phyloP scores from a whole-genome alignment of 2,888 invertebrate species.

The Lithophane leautieri region DNA sequence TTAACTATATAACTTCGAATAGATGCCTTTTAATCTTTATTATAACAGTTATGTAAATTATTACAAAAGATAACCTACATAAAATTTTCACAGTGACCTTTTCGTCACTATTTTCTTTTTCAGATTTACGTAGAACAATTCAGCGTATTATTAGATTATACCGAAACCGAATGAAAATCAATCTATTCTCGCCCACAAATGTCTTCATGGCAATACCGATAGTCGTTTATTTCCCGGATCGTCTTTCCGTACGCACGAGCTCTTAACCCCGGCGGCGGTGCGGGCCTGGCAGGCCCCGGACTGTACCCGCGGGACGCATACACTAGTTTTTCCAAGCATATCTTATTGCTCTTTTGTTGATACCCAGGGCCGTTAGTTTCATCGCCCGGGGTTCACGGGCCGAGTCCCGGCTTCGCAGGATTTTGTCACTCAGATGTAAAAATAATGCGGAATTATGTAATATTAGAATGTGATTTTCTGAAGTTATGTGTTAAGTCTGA shows the following conservation, averaged over 20 bases:
- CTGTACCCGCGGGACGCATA: slow-evolving; percentile 84
- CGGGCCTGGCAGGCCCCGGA: slow-evolving; percentile 73
- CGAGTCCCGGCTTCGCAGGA: slow-evolving; percentile 68
- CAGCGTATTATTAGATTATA: slow-evolving; percentile 47
- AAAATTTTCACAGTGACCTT: not conserved
- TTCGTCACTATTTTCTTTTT: slow-evolving; percentile 2
- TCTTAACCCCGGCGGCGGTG: slow-evolving; percentile 75
- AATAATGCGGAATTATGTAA: slow-evolving; percentile 28
- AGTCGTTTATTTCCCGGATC: slow-evolving; percentile 73
- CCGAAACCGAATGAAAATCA: slow-evolving; percentile 73
- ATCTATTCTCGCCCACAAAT: slow-evolving; percentile 72
- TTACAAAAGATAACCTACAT: not conserved
- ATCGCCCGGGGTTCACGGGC: slow-evolving; percentile 85
- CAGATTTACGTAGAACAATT: slow-evolving; percentile 29
- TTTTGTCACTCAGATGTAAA: slow-evolving; percentile 55
- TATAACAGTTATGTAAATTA: not conserved
- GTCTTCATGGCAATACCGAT: slow-evolving; percentile 75
- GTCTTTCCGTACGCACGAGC: slow-evolving; percentile 71
- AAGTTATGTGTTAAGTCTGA: not conserved
- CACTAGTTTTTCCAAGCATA: slow-evolving; percentile 90
- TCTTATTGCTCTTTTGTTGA: slow-evolving; percentile 91
- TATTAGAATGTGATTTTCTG: slow-evolving; percentile 3
- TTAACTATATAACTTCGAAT: slow-evolving; percentile 7
- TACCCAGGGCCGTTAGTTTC: slow-evolving; percentile 90
- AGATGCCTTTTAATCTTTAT: slow-evolving; percentile 18